A percentile compares a stretch with the other conserved stretches of the same genome.
Conservation (phyloP, 2,797 vertebrate species). For the Philypnodon macrostomus region DNA sequence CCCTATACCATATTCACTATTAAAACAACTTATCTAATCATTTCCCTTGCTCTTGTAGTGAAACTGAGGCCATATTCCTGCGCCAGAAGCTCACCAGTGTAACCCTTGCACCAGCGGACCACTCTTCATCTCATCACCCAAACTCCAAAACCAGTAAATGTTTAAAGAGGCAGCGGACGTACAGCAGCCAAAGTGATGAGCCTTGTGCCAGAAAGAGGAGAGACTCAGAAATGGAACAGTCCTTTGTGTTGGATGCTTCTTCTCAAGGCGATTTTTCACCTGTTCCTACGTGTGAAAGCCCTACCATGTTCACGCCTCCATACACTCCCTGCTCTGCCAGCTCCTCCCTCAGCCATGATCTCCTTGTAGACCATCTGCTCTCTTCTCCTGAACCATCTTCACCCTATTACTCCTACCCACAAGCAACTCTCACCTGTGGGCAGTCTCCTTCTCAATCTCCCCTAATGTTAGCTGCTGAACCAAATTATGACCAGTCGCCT, state of each 20-base stretch:
- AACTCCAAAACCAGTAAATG: slow-evolving; percentile 13
- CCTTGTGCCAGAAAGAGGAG: slow-evolving; percentile 24
- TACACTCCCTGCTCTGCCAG: slow-evolving; percentile 72
- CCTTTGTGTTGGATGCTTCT: slow-evolving; percentile 10
- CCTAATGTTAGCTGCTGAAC: slow-evolving; percentile 11
- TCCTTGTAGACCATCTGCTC: slow-evolving; percentile 60
- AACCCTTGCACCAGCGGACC: slow-evolving; percentile 29
- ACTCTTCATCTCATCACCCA: slow-evolving; percentile 27
- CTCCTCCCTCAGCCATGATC: slow-evolving; percentile 54
- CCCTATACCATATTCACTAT: background rate
- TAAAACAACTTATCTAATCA: background rate
- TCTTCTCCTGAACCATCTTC: slow-evolving; percentile 60
- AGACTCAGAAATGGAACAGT: slow-evolving; percentile 26
- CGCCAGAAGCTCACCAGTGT: slow-evolving; percentile 51
- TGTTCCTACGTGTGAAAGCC: slow-evolving; percentile 31
- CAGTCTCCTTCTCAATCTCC: slow-evolving; percentile 37
- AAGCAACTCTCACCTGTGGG: slow-evolving; percentile 37
- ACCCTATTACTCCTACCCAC: slow-evolving; percentile 50
- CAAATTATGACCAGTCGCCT: slow-evolving; percentile 37
- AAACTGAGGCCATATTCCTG: slow-evolving; percentile 72
- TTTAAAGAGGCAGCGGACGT: slow-evolving; percentile 59
- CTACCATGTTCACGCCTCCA: slow-evolving; percentile 64
- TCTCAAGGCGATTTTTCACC: slow-evolving; percentile 41
- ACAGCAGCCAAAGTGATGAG: slow-evolving; percentile 42
- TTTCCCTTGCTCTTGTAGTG: slow-evolving; percentile 49